Percentiles rank a stretch among this genome's conserved stretches.
Conservation (phyloP, 30 jellyfish, hydroid and myxozoan genomes). For the Hydra vulgaris region DNA sequence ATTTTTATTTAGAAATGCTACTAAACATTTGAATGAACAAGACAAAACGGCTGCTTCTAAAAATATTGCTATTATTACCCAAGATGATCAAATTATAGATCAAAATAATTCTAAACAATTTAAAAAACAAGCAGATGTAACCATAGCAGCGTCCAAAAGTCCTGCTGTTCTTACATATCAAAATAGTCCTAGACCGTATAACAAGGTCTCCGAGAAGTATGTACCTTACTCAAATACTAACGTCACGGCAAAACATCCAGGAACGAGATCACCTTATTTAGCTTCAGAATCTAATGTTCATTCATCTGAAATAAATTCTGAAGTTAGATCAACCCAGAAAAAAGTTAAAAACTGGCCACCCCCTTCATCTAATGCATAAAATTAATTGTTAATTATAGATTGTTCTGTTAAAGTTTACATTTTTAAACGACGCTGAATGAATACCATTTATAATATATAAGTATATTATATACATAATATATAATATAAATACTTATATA, state of each 20-base stretch:
- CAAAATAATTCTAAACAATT: not conserved
- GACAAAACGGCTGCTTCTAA: too few species aligned
- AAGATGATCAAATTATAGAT: too few species aligned
- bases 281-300: not conserved
- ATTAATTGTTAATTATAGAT: too few species aligned
- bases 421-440: too few species aligned
- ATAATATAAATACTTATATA: too few species aligned
- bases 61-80: too few species aligned
- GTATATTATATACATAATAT: too few species aligned
- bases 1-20: too few species aligned
- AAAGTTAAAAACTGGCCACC: not conserved
- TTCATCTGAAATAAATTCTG: not conserved
- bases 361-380: not conserved
- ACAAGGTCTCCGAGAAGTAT: not conserved
- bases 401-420: too few species aligned
- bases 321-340: not conserved
- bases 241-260: not conserved
- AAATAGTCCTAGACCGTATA: not conserved
- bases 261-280: not conserved
- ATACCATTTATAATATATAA: too few species aligned
- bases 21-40: too few species aligned
- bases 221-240: not conserved
- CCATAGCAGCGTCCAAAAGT: not conserved
- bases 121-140: not conserved
- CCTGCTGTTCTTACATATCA: not conserved